phyloP scores from a whole-genome alignment of 2,888 invertebrate genomes.

The Vannuccia rotundouncinata region DNA sequence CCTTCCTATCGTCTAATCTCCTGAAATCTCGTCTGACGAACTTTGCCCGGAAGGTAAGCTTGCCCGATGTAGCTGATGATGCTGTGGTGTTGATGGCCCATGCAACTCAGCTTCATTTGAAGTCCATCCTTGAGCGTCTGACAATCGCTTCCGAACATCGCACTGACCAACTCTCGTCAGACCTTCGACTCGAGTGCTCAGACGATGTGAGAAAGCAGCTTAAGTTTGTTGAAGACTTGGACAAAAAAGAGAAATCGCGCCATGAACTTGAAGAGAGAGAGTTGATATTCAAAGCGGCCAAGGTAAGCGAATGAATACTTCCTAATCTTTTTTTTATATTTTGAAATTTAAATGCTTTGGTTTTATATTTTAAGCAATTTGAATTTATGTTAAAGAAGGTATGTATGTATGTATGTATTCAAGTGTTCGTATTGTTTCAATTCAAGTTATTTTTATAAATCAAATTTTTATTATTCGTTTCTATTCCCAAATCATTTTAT shows the following conservation, averaged over 20 bases:
- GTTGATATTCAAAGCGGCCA: constrained; percentile 81
- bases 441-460: no score
- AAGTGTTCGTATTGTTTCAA: no score
- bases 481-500: no score
- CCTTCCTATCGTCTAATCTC: not conserved
- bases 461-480: no score
- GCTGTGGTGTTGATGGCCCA: not conserved
- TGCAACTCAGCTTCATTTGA: not conserved
- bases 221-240: constrained; percentile 91
- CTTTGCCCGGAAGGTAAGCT: not conserved
- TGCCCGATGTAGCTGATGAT: not conserved
- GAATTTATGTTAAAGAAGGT: not conserved
- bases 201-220: constrained; percentile 84
- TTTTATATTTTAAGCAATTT: constrained; percentile 28
- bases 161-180: constrained; percentile 50
- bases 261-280: constrained; percentile 92
- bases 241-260: constrained; percentile 81
- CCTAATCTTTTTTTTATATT: not conserved
- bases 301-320: constrained; percentile 61
- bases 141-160: not conserved
- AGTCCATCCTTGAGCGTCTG: not conserved
- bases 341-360: not conserved
- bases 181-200: constrained; percentile 78
- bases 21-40: not conserved
- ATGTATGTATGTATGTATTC: no score